Evolutionary conservation across 2,797 vertebrate species (phyloP).

Genomic region (Lerista edwardsae): DNA sequence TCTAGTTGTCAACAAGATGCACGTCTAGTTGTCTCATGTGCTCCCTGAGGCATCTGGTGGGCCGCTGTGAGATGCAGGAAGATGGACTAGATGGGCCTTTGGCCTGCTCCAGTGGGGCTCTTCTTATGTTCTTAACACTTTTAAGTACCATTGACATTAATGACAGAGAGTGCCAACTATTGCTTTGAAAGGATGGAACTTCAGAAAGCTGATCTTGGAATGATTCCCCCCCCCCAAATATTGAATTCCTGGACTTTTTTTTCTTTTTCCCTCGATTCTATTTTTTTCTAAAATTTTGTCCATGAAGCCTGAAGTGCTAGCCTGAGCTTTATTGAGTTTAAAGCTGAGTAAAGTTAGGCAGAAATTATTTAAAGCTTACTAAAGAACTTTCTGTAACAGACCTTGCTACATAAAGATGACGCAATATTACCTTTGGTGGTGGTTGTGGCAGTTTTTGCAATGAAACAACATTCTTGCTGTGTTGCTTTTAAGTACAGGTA

Average conservation of each 20-base stretch:
- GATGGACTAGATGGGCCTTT: too few species aligned
- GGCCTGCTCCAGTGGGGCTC: too few species aligned
- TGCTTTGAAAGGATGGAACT: neutral
- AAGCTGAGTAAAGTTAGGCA: constrained; percentile 14
- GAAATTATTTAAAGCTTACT: constrained; percentile 21
- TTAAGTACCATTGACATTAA: neutral
- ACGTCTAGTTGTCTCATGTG: too few species aligned
- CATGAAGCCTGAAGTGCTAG: constrained; percentile 12
- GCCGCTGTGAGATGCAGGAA: too few species aligned
- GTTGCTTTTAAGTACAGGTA: too few species aligned
- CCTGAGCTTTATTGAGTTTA: constrained; percentile 1
- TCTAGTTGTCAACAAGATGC: too few species aligned
- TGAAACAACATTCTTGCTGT: neutral
- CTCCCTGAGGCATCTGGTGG: too few species aligned
- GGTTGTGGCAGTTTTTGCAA: neutral
- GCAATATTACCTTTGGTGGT: neutral
- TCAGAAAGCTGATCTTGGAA: neutral
- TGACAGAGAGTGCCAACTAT: neutral
- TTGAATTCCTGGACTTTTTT: neutral
- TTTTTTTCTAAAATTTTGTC: neutral
- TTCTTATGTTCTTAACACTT: too few species aligned
- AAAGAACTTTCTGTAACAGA: neutral
- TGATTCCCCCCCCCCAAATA: neutral
- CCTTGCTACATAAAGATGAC: neutral
- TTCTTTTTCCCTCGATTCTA: neutral